A percentile compares a stretch with the other conserved stretches of the same genome.
Conservation (phyloP, 1,140 invertebrate species). For the Lysiphlebus fabarum region DNA sequence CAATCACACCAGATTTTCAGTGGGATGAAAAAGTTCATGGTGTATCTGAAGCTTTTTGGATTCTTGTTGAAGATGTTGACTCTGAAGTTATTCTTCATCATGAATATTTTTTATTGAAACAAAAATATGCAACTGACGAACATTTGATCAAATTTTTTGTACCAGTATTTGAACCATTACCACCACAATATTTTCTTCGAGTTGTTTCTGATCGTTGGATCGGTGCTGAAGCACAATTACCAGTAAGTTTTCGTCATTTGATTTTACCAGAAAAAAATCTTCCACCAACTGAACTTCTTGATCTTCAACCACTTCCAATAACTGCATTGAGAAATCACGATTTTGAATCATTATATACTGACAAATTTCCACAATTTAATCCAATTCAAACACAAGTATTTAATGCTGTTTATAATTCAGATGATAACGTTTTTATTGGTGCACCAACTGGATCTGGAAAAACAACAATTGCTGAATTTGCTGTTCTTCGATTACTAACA, state of each 20-base stretch:
- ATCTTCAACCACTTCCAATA: conserved; percentile 92
- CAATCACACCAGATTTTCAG: conserved; percentile 98
- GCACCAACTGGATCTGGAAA: conserved; percentile 97
- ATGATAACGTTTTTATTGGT: conserved; percentile 98
- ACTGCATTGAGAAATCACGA: conserved; percentile 78
- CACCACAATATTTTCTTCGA: conserved; percentile 95
- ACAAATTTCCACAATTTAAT: conserved; percentile 93
- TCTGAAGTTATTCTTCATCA: conserved; percentile 94
- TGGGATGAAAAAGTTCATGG: conserved; percentile 99
- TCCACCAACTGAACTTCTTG: conserved; percentile 95
- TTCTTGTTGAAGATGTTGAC: conserved; percentile 97
- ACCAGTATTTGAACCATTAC: conserved; percentile 95
- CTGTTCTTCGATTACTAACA: conserved; percentile 84
- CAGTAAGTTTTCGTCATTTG: conserved; percentile 95
- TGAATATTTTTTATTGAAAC: conserved; percentile 95
- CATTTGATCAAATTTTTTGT: conserved; percentile 98
- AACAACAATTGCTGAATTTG: conserved; percentile 95
- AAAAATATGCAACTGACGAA: conserved; percentile 91
- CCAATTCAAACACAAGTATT: conserved; percentile 99
- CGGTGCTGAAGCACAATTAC: conserved; percentile 91
- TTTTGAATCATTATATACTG: conserved; percentile 82
- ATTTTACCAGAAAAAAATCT: conserved; percentile 98
- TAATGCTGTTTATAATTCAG: conserved; percentile 96
- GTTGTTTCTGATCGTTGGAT: conserved; percentile 81
- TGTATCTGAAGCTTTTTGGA: conserved; percentile 97